Evolutionary conservation across 2,113 vertebrate genomes (phyloP).

Genomic region (Microcebus tavaratra): DNA sequence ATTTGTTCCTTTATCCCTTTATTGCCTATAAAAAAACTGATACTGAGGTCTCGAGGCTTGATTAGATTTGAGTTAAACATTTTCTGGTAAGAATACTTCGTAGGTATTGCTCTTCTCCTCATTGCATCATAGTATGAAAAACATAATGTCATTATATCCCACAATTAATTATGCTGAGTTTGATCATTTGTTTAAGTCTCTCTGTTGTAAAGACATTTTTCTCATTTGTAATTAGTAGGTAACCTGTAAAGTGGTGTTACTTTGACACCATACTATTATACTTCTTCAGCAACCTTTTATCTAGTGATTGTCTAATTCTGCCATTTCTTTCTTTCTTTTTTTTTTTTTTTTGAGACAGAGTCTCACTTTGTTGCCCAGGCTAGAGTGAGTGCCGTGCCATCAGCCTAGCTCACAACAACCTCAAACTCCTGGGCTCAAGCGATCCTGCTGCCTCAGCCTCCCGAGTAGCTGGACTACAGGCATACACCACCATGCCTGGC

Average conservation of each 20-base stretch:
- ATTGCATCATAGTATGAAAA: neutral
- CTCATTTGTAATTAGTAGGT: neutral
- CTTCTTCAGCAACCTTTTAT: neutral
- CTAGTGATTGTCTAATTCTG: conserved; percentile 37
- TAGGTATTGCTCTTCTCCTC: neutral
- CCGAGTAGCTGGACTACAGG: too few species aligned
- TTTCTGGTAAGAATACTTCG: conserved; percentile 26
- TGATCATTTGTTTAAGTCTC: conserved; percentile 30
- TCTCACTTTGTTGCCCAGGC: too few species aligned
- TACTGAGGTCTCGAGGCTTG: neutral
- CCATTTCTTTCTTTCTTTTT: neutral
- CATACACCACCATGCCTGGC: too few species aligned
- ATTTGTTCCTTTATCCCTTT: conserved; percentile 32
- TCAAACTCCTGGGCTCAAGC: too few species aligned
- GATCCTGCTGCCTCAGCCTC: too few species aligned
- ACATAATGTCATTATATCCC: neutral
- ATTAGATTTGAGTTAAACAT: neutral
- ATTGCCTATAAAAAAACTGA: neutral
- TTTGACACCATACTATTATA: neutral
- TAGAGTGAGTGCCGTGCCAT: too few species aligned
- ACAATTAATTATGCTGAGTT: neutral
- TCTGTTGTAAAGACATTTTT: neutral
- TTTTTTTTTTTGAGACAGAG: too few species aligned
- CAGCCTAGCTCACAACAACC: too few species aligned
- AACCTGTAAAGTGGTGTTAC: neutral